Evolutionary conservation across 1,140 invertebrate species (phyloP).

Genomic region (Yoshiicerus persimilis): DNA sequence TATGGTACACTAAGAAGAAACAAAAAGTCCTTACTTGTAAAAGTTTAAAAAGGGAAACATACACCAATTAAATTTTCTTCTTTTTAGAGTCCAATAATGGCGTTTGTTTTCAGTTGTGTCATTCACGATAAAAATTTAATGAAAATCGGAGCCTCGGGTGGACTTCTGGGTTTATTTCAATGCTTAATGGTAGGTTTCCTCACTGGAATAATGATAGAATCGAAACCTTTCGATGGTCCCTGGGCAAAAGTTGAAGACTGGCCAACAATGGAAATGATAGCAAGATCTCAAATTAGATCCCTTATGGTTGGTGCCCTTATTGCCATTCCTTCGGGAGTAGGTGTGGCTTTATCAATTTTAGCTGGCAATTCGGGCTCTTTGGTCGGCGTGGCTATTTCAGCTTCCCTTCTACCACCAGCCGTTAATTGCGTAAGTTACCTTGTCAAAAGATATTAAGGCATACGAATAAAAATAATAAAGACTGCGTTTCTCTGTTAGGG

Average conservation of each 20-base stretch:
- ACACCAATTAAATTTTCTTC: not conserved
- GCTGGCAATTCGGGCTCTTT: slow-evolving; percentile 80
- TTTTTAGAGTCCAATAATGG: slow-evolving; percentile 76
- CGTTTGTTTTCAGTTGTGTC: slow-evolving; percentile 77
- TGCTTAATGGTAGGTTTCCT: slow-evolving; percentile 76
- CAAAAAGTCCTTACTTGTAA: not conserved
- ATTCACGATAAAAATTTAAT: slow-evolving; percentile 71
- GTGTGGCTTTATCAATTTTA: slow-evolving; percentile 80
- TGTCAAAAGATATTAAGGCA: not conserved
- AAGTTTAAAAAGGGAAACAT: not conserved
- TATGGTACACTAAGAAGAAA: slow-evolving; percentile 61
- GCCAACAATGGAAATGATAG: slow-evolving; percentile 81
- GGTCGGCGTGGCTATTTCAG: slow-evolving; percentile 86
- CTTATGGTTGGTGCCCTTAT: slow-evolving; percentile 43
- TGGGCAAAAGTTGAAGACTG: slow-evolving; percentile 64
- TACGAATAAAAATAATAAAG: not conserved
- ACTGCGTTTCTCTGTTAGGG: slow-evolving; percentile 61
- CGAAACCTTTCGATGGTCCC: slow-evolving; percentile 61
- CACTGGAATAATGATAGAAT: slow-evolving; percentile 73
- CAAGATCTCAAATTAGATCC: not conserved
- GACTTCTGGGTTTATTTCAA: slow-evolving; percentile 69
- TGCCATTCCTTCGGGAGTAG: slow-evolving; percentile 52
- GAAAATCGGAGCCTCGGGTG: slow-evolving; percentile 66
- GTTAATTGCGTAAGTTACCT: slow-evolving; percentile 72
- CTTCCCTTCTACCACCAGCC: slow-evolving; percentile 80